A percentile compares a stretch with the other conserved stretches of the same genome.
Evolutionary conservation across 2,797 vertebrate species (phyloP).

Genomic region (Eulemur albifrons): DNA sequence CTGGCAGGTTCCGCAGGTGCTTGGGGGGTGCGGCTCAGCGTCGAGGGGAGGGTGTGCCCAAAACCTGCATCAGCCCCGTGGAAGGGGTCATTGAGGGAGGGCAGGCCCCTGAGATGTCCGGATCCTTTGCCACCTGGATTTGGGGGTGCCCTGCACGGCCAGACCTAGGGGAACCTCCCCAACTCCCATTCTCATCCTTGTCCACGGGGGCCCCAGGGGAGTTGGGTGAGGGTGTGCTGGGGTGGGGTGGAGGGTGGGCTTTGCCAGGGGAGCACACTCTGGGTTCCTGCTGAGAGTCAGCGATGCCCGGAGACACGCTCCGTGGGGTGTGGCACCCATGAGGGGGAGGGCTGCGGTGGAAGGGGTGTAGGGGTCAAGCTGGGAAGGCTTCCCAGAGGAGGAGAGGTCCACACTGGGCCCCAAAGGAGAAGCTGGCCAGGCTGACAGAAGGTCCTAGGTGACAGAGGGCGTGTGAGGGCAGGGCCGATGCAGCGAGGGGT

Average conservation of each 20-base stretch:
- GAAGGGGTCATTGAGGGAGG: background rate
- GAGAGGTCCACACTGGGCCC: background rate
- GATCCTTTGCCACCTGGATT: background rate
- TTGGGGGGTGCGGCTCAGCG: accelerated
- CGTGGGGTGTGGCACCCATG: background rate
- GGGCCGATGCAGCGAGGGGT: no score
- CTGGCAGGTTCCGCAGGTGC: accelerated
- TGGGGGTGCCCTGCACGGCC: background rate
- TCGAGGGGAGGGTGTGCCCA: background rate
- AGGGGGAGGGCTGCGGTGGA: background rate
- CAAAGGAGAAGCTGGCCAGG: background rate
- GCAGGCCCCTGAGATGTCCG: no score
- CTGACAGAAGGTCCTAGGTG: background rate
- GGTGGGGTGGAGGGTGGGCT: background rate
- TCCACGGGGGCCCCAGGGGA: accelerated
- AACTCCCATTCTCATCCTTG: background rate
- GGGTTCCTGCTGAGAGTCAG: background rate
- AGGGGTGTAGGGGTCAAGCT: no score
- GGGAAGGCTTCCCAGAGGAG: background rate
- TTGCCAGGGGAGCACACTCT: background rate
- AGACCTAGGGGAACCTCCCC: background rate
- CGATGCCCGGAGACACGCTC: background rate
- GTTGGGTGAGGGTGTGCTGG: background rate
- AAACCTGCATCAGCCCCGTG: background rate
- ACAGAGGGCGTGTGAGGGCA: background rate